These are phyloP conservation scores for Anabacerthia variegaticeps DNA, from an alignment of 2,797 vertebrate species.

Conservation along the genomic window DNA sequence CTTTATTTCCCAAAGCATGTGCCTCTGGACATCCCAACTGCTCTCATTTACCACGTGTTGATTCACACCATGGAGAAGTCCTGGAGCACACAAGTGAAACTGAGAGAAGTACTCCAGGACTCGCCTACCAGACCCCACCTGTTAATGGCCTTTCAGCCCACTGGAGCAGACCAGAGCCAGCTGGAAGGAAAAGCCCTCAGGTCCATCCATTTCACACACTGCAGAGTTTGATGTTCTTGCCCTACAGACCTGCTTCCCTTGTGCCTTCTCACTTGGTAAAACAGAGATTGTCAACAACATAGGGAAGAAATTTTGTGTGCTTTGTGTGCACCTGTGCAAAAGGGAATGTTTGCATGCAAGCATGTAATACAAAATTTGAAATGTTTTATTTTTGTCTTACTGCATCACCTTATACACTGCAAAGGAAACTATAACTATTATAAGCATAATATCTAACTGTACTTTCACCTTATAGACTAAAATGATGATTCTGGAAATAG, in stretches of 20 bases:
- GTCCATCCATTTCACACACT: not conserved
- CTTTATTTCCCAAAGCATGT: rapidly evolving
- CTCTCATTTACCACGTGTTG: not conserved
- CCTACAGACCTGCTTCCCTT: not conserved
- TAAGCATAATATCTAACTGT: not conserved
- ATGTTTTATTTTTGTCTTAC: not conserved
- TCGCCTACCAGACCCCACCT: rapidly evolving
- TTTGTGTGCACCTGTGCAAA: not conserved
- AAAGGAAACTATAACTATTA: not conserved
- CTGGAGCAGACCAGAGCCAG: not conserved
- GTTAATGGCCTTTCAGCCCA: not conserved
- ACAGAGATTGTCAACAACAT: not conserved
- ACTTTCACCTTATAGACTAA: not conserved
- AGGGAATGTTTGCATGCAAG: not conserved
- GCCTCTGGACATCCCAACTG: not conserved
- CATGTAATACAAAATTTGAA: not conserved
- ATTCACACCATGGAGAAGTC: not conserved
- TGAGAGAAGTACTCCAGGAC: not conserved
- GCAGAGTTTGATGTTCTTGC: not conserved
- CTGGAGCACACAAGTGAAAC: not conserved
- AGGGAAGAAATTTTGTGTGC: not conserved
- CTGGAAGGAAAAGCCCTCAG: not conserved
- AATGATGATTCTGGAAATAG: not conserved
- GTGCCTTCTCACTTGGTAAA: not conserved
- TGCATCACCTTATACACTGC: not conserved